These are phyloP conservation scores for Buphagus erythrorhynchus DNA, from an alignment of 2,797 vertebrate genomes.

Conservation along the genomic window DNA sequence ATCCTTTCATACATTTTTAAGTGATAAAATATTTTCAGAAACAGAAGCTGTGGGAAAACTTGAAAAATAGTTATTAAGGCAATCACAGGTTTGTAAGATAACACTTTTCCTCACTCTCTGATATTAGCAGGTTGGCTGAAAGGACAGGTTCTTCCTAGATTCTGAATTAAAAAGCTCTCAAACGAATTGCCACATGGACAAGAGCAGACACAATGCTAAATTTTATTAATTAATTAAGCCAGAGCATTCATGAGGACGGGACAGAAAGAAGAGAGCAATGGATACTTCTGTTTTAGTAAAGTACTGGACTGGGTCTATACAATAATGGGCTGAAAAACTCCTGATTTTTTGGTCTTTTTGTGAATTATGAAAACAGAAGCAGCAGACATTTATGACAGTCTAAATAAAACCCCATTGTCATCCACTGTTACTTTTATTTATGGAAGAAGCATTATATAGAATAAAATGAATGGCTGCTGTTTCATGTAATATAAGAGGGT, in stretches of 20 bases:
- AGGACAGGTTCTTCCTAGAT: neutral
- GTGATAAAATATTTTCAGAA: neutral
- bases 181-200: neutral
- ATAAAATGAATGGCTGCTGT: neutral
- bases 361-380: neutral
- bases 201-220: neutral
- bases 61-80: neutral
- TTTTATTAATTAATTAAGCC: neutral
- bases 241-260: neutral
- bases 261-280: neutral
- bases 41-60: neutral
- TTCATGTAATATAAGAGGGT: neutral
- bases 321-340: neutral
- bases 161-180: neutral
- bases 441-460: neutral
- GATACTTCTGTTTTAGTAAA: neutral
- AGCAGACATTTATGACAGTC: neutral
- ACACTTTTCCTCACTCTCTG: neutral
- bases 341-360: neutral
- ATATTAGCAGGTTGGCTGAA: neutral
- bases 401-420: neutral
- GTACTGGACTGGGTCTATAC: neutral
- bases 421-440: neutral
- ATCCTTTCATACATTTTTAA: constrained; percentile 1
- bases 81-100: neutral